These are phyloP conservation scores for Cyphomyrmex costatus DNA, from an alignment of 1,140 invertebrate species.

Conservation along the genomic window DNA sequence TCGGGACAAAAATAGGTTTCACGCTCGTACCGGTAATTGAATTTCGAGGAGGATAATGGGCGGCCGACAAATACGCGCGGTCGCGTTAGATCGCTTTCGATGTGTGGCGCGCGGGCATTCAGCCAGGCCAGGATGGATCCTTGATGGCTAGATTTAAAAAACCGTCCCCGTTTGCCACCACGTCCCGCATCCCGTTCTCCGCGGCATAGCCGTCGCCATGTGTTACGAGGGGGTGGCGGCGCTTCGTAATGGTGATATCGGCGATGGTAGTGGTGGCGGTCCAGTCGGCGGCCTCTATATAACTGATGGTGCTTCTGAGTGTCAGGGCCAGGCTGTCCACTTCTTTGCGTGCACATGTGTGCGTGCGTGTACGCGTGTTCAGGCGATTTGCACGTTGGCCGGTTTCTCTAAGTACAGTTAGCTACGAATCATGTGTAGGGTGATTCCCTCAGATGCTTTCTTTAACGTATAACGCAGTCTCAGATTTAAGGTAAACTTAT, in stretches of 20 bases:
- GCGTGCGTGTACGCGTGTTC: constrained; percentile 35
- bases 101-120: constrained; percentile 78
- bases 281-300: constrained; percentile 80
- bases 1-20: constrained; percentile 71
- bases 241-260: constrained; percentile 66
- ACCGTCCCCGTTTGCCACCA: constrained; percentile 68
- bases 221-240: constrained; percentile 73
- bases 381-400: constrained; percentile 56
- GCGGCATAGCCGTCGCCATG: constrained; percentile 69
- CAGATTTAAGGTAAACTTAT: background rate
- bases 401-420: constrained; percentile 54
- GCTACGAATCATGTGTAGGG: constrained; percentile 30
- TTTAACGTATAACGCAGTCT: background rate
- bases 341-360: constrained; percentile 80
- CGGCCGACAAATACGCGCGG: constrained; percentile 75
- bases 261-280: constrained; percentile 63
- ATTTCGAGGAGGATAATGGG: constrained; percentile 77
- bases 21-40: constrained; percentile 75
- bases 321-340: constrained; percentile 84
- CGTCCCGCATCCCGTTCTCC: constrained; percentile 46
- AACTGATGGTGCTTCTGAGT: constrained; percentile 85
- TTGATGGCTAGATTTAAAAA: constrained; percentile 81
- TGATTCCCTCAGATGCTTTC: background rate
- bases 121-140: constrained; percentile 81
- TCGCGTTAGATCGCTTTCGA: constrained; percentile 78